Base-by-base conservation (phyloP, 1,140 invertebrate species). In the Hypothenemus hampei region DNA sequence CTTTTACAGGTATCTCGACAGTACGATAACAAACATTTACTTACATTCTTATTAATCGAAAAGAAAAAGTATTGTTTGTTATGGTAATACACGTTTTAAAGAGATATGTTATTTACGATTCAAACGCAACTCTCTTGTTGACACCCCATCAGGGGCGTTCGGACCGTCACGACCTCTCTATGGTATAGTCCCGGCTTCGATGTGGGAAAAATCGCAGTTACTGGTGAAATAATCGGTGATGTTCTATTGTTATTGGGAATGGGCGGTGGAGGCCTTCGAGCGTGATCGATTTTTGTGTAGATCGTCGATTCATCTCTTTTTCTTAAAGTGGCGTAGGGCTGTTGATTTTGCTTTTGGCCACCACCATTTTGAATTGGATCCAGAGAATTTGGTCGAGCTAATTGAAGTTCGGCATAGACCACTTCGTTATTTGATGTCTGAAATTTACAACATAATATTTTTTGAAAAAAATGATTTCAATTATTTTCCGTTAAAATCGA, bases 111-210 rank as follows among this genome's bases (percentile, higher is more conserved):
- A 29, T 29, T 29, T 21, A 45, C 13, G 26, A 45, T 10, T 81
- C 89, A 91, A 72, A 91, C 88, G 69, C 87, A 90, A 67, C 87
- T 89, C 68, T 91, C 88, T 68, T 89, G 87, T 66, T 87, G 85
- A 39, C 84, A 87, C 47, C 81, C 82, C 71, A 89, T 83, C 2
- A 91, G 73, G 1, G 87, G 88, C 21, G 87, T 90, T 61, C 87
- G 77, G 13, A 89, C 87, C 3, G 88, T 90, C 11, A 91, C 87
- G 7, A 89, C 84, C 70, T 91, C 88, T 57, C 86, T 74, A 62
- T 75, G 69, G 48, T 70, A 69, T 8, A 69, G 29, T n/a, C 52
- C 61, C 10, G 60, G 67, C 55, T 69, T 70, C 16, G 60, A 37
- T 23, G 61, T 37, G 7, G 64, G 66, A 49, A 70, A 68, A 8